Evolutionary conservation across 2,888 invertebrate genomes (phyloP).

Genomic region (Erebia epiphron): DNA sequence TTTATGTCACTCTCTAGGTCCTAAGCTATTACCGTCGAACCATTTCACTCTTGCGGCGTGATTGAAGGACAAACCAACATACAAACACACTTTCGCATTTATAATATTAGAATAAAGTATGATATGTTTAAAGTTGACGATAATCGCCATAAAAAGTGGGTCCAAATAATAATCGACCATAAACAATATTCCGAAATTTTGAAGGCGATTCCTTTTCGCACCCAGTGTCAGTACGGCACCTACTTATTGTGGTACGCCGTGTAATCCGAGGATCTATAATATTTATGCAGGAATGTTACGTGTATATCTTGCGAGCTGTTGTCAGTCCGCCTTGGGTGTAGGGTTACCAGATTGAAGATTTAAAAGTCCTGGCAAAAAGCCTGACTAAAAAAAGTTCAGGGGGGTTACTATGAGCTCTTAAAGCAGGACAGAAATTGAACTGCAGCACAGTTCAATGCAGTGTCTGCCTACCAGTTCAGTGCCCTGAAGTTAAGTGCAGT

Average conservation of each 20-base stretch:
- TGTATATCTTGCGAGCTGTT: constrained; percentile 34
- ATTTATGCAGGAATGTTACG: constrained; percentile 41
- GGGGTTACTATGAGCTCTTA: too few relatives aligned
- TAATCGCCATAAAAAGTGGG: background rate
- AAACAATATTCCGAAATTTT: background rate
- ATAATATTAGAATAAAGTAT: too few relatives aligned
- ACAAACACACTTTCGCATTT: too few relatives aligned
- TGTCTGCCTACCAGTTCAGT: too few relatives aligned
- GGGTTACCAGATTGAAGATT: background rate
- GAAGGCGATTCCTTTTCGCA: constrained; percentile 1
- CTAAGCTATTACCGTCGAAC: too few relatives aligned
- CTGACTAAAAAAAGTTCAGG: too few relatives aligned
- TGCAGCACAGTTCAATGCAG: too few relatives aligned
- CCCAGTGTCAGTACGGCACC: background rate
- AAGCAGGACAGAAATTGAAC: too few relatives aligned
- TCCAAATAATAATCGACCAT: background rate
- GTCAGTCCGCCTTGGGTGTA: constrained; percentile 21
- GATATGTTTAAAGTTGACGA: background rate
- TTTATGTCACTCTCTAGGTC: background rate
- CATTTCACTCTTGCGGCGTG: too few relatives aligned
- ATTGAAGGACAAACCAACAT: too few relatives aligned
- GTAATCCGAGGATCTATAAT: constrained; percentile 15
- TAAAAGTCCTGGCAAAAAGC: background rate
- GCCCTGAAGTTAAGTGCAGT: too few relatives aligned
- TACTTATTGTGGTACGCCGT: constrained; percentile 2